These are phyloP conservation scores for Hoplostethus mediterraneus DNA, from an alignment of 2,797 vertebrate species.

Conservation along the genomic window DNA sequence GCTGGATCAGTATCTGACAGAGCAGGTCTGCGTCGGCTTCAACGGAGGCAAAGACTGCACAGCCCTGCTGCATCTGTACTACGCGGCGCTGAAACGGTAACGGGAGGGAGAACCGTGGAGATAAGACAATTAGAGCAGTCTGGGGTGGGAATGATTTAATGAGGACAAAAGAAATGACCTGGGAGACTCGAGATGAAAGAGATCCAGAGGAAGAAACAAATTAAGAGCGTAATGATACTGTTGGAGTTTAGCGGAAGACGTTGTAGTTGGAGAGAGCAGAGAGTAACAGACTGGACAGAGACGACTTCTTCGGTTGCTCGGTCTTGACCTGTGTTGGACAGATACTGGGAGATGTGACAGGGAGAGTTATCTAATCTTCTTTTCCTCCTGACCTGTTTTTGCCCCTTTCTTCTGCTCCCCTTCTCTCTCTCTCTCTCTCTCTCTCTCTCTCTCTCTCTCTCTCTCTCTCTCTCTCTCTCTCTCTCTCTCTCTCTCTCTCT, in stretches of 20 bases:
- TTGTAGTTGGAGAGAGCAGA: neutral
- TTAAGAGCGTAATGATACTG: constrained; percentile 33
- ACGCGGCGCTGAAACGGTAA: constrained; percentile 92
- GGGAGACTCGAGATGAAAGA: constrained; percentile 35
- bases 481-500: no score
- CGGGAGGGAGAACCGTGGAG: neutral
- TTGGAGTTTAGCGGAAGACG: constrained; percentile 11
- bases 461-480: no score
- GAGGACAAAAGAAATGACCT: constrained; percentile 38
- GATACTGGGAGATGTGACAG: neutral
- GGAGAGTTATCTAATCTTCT: constrained; percentile 33
- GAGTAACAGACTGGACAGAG: neutral
- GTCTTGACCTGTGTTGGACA: constrained; percentile 27
- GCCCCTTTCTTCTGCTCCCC: constrained; percentile 1
- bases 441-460: no score
- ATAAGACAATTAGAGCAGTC: constrained; percentile 18
- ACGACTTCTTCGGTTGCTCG: constrained; percentile 6
- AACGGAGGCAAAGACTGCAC: constrained; percentile 99
- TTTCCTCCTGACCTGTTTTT: constrained; percentile 5
- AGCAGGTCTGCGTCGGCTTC: constrained; percentile 92
- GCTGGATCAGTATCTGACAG: constrained; percentile 85
- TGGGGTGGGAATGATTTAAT: constrained; percentile 26
- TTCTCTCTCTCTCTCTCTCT: constrained; percentile 18
- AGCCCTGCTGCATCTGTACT: constrained; percentile 92
- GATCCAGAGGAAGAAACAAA: constrained; percentile 2